Evolutionary conservation across 2,797 vertebrate species (phyloP), one percentile per base, ranked within the genome.

Genomic region (Pseudochirops cupreus): DNA sequence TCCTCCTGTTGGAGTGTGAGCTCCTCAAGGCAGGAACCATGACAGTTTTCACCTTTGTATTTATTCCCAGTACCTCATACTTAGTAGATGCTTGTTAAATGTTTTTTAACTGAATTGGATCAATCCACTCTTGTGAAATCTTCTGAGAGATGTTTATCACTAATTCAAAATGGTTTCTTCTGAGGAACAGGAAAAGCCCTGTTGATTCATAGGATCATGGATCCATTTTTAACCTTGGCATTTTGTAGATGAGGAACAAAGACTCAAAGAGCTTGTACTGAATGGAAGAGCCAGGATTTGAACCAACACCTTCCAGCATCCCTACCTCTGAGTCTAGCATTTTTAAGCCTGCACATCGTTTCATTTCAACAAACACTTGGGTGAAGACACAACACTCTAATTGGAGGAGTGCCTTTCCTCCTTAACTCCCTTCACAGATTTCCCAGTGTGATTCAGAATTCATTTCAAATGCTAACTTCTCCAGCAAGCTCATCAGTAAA

Each of bases 11-110:
- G 9, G n/a, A 74, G n/a, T 39, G n/a, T 39, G n/a, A 74, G 67
- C 0, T 82, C n/a, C 21, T 39, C 67, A 39, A 46, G 39, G 21
- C 1, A 29, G 31, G 53, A 0, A 7, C 57, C 46, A 0, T 1
- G 2, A 3, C 12, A 10, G 10, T 26, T 0, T 6, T 56, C 0
- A 3, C 2, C n/a, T 31, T 24, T 6, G 21, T 16, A 46, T 14
- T 54, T 24, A 46, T 14, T 54, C 91, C 50, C 14, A 10, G 39
- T 33, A 5, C 0, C 3, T 52, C 14, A 29, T 33, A 39, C 29
- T 0, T 31, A 1, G 33, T 0, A 50, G 9, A 12, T 9, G 28
- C n/a, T 56, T 29, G 18, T 10, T 56, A 56, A 13, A 9, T 92
- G 29, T 12, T n/a, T 53, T 31, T 57, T 13, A 62, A n/a, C 14